phyloP scores from a whole-genome alignment of 1,140 invertebrate genomes.

The Magallana ariakensis region DNA sequence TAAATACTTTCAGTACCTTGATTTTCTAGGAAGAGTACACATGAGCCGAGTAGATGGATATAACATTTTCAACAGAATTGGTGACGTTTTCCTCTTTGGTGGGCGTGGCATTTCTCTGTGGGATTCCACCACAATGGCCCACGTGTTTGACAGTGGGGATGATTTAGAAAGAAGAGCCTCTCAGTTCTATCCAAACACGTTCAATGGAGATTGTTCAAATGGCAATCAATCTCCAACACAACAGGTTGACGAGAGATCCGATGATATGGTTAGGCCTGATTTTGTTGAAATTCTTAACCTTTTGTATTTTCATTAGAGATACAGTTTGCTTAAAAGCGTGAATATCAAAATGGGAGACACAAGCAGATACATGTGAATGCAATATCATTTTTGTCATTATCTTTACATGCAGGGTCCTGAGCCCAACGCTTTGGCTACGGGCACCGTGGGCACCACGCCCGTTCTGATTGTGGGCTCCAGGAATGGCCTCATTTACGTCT shows the following conservation, averaged over 20 bases:
- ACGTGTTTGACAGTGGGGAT: constrained; percentile 40
- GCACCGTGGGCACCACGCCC: neutral
- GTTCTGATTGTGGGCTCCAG: constrained; percentile 27
- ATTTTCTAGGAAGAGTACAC: constrained; percentile 32
- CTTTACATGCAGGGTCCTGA: constrained; percentile 31
- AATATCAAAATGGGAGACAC: too few relatives aligned
- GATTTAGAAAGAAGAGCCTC: constrained; percentile 21
- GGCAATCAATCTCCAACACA: neutral
- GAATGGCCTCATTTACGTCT: constrained; percentile 6
- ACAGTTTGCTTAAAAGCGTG: too few relatives aligned
- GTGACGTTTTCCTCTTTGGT: constrained; percentile 34
- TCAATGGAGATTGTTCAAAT: constrained; percentile 42
- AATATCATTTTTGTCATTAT: neutral
- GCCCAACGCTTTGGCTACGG: constrained; percentile 4
- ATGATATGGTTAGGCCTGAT: constrained; percentile 28
- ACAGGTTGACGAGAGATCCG: constrained; percentile 24
- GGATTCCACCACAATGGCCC: constrained; percentile 16
- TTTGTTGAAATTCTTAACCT: too few relatives aligned
- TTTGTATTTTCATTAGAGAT: too few relatives aligned
- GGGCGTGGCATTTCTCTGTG: constrained; percentile 41
- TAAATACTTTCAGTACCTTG: too few relatives aligned
- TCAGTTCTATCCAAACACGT: neutral
- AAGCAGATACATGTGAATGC: too few relatives aligned
- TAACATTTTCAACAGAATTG: neutral
- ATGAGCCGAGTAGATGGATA: constrained; percentile 37